Evolutionary conservation across 2,888 invertebrate species (phyloP).

Genomic region (Agrochola circellaris): DNA sequence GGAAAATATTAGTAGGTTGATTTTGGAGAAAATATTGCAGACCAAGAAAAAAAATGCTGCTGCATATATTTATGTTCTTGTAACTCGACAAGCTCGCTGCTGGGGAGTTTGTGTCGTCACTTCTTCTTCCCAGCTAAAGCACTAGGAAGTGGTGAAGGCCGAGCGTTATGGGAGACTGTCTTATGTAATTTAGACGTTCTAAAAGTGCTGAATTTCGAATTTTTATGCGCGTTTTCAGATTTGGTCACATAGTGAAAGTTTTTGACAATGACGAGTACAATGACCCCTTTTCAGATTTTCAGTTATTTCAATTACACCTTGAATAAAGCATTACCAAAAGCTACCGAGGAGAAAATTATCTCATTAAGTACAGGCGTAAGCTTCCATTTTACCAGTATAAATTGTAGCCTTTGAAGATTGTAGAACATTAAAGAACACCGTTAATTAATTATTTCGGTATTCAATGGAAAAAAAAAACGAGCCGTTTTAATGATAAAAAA

Average conservation of each 20-base stretch:
- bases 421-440: background rate
- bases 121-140: too few relatives aligned
- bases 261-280: too few relatives aligned
- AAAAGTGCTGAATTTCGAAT: background rate
- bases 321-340: background rate
- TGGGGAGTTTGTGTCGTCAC: too few relatives aligned
- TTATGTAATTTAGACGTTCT: too few relatives aligned
- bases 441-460: background rate
- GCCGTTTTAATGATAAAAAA: background rate
- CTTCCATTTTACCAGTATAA: background rate
- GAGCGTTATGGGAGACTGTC: too few relatives aligned
- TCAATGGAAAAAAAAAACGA: background rate
- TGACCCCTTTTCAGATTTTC: background rate
- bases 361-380: background rate
- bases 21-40: background rate
- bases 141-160: too few relatives aligned
- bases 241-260: background rate
- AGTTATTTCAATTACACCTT: background rate
- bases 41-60: background rate
- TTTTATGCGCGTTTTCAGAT: background rate
- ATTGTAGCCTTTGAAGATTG: too few relatives aligned
- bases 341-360: background rate
- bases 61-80: background rate
- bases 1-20: background rate
- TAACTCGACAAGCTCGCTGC: background rate